These are phyloP conservation scores for Nephrotoma guestfalica DNA, from an alignment of 2,888 invertebrate species.

Conservation along the genomic window DNA sequence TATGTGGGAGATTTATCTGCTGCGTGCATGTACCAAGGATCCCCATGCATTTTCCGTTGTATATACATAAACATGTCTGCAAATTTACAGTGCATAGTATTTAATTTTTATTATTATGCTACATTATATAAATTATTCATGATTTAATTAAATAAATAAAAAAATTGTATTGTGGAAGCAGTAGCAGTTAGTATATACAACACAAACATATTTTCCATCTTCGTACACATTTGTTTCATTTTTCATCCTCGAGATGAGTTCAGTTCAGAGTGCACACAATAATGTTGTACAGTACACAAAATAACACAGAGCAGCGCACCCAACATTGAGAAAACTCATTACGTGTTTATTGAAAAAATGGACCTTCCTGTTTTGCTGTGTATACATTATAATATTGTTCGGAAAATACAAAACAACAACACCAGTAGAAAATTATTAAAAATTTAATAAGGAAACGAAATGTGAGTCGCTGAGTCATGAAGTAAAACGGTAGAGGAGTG, in stretches of 20 bases:
- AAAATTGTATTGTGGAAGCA: background rate
- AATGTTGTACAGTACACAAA: background rate
- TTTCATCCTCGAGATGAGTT: background rate
- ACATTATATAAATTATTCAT: background rate
- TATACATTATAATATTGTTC: background rate
- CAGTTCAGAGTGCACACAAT: background rate
- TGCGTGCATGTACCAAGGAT: background rate
- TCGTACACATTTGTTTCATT: background rate
- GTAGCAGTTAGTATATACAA: background rate
- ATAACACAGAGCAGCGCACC: background rate
- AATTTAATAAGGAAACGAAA: background rate
- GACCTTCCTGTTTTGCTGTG: background rate
- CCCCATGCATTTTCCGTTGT: background rate
- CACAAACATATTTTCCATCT: background rate
- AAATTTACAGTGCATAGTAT: background rate
- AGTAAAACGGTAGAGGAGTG: background rate
- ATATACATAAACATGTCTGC: background rate
- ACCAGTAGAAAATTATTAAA: background rate
- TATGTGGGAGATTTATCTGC: background rate
- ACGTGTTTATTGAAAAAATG: background rate
- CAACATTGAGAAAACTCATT: background rate
- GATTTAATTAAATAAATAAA: background rate
- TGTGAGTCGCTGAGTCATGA: background rate
- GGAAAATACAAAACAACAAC: background rate
- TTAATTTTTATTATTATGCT: background rate